Evolutionary conservation across 2,888 invertebrate species (phyloP), one percentile per base, ranked within the genome.

Genomic region (Clitarchus hookeri): DNA sequence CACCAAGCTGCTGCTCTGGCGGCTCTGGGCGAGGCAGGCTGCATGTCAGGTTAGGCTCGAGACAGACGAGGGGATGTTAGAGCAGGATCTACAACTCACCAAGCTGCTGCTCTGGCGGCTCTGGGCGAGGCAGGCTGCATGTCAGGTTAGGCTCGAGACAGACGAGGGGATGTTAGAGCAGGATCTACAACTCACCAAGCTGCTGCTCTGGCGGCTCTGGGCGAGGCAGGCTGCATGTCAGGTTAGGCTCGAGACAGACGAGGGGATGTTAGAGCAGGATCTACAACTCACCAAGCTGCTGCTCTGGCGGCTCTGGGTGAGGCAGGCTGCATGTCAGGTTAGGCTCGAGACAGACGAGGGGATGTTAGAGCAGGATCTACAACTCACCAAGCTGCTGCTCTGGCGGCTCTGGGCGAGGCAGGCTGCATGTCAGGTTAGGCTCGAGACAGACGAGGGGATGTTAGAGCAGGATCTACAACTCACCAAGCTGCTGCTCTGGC

Each of bases 81-180:
- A 36, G 36, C 36, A 36, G n/a, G 87, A 13, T 78, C 87, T 48
- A 44, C 3, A 27, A 77, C 87, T 86, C 83, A 87, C 87, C 83
- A n/a, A 88, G n/a, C 65, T 80, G 26, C 11, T 86, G 53, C 83
- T 88, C 88, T 19, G 85, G 79, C 11, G 86, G 44, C 84, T 86
- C 88, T 27, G 88, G 88, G 26, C 85, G 85, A 25, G 86, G 90
- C 89, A 85, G 91, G 89, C 0, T 90, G 91, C 65, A n/a, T 1
- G 23, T n/a, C 65, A 95, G 92, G 92, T 95, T 96, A 88, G 96
- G 91, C 88, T 94, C 94, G 53, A 95, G 91, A 89, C 95, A 95
- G 36, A 36, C 36, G 4, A 36, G 36, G 36, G 36, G 36, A 36
- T 36, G 36, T 36, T 36, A 36, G 36, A 36, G 36, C 36, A 36